A percentile compares a stretch with the other conserved stretches of the same genome.
phyloP scores from a whole-genome alignment of 2,888 invertebrate species.

The Tuberolachnus salignus region DNA sequence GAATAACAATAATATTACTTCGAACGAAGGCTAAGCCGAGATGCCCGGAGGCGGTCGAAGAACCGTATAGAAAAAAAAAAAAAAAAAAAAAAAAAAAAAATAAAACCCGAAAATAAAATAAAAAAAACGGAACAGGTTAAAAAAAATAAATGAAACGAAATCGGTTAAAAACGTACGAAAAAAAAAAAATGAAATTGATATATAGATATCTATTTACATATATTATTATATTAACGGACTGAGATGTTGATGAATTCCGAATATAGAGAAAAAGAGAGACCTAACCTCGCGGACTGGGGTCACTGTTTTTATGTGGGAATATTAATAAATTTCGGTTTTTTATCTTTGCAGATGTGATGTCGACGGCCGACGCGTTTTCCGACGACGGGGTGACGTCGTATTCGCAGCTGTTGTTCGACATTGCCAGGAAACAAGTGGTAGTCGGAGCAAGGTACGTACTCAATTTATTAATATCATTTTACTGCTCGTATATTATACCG shows the following conservation, averaged over 20 bases:
- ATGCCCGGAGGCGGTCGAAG: conserved; percentile 32
- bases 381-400: conserved; percentile 77
- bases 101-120: too few species aligned
- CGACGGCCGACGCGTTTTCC: conserved; percentile 71
- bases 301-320: conserved; percentile 5
- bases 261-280: not conserved
- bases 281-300: not conserved
- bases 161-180: not conserved
- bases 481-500: too few species aligned
- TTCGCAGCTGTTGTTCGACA: conserved; percentile 85
- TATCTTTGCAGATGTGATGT: conserved; percentile 71
- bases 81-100: too few species aligned
- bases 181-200: not conserved
- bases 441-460: conserved; percentile 83
- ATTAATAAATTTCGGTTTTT: conserved; percentile 27
- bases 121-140: conserved; percentile 30
- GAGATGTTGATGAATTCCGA: too few species aligned
- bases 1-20: conserved; percentile 49
- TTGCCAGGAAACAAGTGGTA: conserved; percentile 83
- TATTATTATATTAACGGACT: too few species aligned
- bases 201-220: too few species aligned
- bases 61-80: conserved; percentile 1
- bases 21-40: conserved; percentile 19
- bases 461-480: too few species aligned
- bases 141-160: conserved; percentile 15